A percentile compares a stretch with the other conserved stretches of the same genome.
phyloP scores from a whole-genome alignment of 2,888 invertebrate genomes.

The Cephus spinipes region DNA sequence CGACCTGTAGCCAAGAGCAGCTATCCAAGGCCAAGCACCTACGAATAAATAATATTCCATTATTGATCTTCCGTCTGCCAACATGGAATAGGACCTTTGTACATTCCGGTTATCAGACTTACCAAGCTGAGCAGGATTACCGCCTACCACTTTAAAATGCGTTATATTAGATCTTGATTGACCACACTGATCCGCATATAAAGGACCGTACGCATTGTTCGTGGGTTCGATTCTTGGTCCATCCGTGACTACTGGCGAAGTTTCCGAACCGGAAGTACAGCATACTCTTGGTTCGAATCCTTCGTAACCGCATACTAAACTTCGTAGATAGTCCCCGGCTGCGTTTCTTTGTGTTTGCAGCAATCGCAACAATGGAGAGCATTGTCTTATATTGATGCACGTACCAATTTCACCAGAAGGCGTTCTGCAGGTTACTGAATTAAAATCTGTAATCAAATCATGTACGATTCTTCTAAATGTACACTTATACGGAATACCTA shows the following conservation, averaged over 20 bases:
- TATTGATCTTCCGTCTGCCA: not conserved
- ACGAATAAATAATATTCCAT: constrained; percentile 12
- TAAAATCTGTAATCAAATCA: constrained; percentile 9
- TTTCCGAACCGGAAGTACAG: constrained; percentile 59
- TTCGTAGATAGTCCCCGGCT: constrained; percentile 70
- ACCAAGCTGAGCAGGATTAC: constrained; percentile 75
- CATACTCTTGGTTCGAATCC: constrained; percentile 76
- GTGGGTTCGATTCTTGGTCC: constrained; percentile 2
- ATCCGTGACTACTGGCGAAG: not conserved
- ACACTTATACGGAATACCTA: constrained; percentile 1
- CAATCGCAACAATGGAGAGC: constrained; percentile 68
- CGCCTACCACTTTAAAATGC: constrained; percentile 78
- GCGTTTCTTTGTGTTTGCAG: constrained; percentile 65
- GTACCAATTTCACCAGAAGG: constrained; percentile 68
- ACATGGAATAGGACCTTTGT: not conserved
- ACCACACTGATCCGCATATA: constrained; percentile 71
- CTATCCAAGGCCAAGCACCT: constrained; percentile 88
- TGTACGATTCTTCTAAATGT: constrained; percentile 7
- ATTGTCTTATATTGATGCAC: constrained; percentile 70
- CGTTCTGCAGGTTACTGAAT: constrained; percentile 65
- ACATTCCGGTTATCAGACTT: constrained; percentile 35
- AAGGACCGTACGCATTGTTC: constrained; percentile 43
- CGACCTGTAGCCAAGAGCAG: constrained; percentile 77
- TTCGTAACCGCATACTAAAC: constrained; percentile 78
- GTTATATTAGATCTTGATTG: constrained; percentile 66